Conservation (phyloP, 2,797 vertebrate species). For the Pangasius mekongensis region DNA sequence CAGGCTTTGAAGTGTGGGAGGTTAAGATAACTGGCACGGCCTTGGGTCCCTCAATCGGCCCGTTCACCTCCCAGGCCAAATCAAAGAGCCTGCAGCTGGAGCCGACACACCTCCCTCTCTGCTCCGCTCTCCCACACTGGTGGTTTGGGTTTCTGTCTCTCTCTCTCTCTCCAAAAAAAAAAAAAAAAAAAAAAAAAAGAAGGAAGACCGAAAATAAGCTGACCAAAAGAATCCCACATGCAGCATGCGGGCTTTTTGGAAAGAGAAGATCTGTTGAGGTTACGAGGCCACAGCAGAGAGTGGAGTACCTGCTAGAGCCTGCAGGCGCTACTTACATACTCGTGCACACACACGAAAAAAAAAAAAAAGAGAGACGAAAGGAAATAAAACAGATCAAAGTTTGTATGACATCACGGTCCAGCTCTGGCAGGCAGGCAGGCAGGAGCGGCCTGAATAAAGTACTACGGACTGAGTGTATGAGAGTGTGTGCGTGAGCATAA, state of each 20-base stretch:
- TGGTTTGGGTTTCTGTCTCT: constrained; percentile 59
- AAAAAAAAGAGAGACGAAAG: neutral
- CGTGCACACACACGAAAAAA: neutral
- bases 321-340: neutral
- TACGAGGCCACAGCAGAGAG: constrained; percentile 20
- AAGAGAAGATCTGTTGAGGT: neutral
- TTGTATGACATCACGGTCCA: constrained; percentile 28
- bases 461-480: neutral
- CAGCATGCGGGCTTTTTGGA: neutral
- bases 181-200: neutral
- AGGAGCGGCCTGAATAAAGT: constrained; percentile 19
- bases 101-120: constrained; percentile 64
- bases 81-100: constrained; percentile 78
- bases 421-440: constrained; percentile 27
- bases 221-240: constrained; percentile 52
- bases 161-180: too few relatives aligned
- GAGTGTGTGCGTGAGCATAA: constrained; percentile 39
- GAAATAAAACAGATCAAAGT: constrained; percentile 44
- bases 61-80: constrained; percentile 73
- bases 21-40: constrained; percentile 83
- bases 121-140: constrained; percentile 42
- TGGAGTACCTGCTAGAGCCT: constrained; percentile 24
- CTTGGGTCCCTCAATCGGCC: constrained; percentile 72
- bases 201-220: constrained; percentile 68
- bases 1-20: constrained; percentile 85